These are phyloP conservation scores for Nymphalis polychloros DNA, from an alignment of 2,888 invertebrate species.

Conservation along the genomic window DNA sequence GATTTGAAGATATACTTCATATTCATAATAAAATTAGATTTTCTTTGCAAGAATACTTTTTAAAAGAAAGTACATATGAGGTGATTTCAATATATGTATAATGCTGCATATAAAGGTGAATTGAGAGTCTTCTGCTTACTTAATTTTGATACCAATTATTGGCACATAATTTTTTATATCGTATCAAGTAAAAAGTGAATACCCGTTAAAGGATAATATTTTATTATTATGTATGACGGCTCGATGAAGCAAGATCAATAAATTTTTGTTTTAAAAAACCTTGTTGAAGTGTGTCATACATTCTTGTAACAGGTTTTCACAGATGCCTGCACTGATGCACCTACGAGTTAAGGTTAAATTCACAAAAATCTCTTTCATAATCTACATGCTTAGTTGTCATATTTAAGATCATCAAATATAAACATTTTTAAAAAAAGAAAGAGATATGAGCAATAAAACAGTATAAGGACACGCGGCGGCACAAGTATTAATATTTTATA, in stretches of 20 bases:
- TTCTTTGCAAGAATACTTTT: no score
- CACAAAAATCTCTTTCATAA: conserved; percentile 40
- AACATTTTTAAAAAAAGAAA: background rate
- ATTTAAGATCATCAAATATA: conserved; percentile 30
- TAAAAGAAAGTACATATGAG: no score
- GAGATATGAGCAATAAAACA: background rate
- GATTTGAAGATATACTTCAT: no score
- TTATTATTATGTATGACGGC: conserved; percentile 45
- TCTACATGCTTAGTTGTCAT: conserved; percentile 46
- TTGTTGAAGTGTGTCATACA: conserved; percentile 67
- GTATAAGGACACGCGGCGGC: background rate
- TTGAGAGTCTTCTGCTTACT: background rate
- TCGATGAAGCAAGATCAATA: conserved; percentile 57
- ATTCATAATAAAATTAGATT: no score
- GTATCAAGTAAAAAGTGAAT: conserved; percentile 34
- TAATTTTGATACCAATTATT: background rate
- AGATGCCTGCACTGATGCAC: conserved; percentile 52
- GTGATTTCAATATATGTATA: no score
- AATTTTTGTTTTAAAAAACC: conserved; percentile 54
- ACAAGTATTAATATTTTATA: background rate
- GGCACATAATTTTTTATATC: background rate
- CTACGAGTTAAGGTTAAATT: conserved; percentile 51
- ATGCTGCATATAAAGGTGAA: no score
- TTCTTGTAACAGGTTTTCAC: conserved; percentile 60
- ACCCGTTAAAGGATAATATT: conserved; percentile 41